Conservation (phyloP, 2,797 vertebrate species). For the Glossophaga mutica region DNA sequence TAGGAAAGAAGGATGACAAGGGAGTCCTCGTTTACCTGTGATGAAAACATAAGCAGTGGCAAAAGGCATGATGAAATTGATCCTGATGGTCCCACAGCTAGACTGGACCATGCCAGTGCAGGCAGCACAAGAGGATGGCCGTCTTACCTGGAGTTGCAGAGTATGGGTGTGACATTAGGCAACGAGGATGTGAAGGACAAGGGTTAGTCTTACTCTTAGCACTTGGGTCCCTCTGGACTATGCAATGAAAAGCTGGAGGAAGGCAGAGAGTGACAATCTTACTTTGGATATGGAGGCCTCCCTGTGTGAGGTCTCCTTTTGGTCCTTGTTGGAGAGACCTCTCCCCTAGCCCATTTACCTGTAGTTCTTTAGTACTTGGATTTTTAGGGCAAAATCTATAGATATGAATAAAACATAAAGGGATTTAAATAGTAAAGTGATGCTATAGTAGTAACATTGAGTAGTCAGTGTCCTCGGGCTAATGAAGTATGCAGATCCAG, state of each 20-base stretch:
- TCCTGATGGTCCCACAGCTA: not conserved
- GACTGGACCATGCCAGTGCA: not conserved
- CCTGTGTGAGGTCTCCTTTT: not conserved
- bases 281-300: not conserved
- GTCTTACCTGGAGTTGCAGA: not conserved
- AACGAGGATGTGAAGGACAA: not conserved
- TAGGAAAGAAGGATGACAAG: not conserved
- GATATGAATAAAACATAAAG: not conserved
- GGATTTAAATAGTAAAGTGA: conserved; percentile 4
- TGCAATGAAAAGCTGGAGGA: not conserved
- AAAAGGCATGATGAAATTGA: not conserved
- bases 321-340: not conserved
- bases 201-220: not conserved
- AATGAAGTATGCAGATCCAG: not conserved
- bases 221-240: not conserved
- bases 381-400: not conserved
- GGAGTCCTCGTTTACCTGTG: not conserved
- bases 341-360: not conserved
- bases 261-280: not conserved
- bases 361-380: not conserved
- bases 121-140: not conserved
- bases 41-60: not conserved
- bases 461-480: not conserved
- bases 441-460: not conserved
- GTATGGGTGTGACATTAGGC: not conserved